Conservation (phyloP, 2,797 vertebrate species). For the Lacerta viridis region DNA sequence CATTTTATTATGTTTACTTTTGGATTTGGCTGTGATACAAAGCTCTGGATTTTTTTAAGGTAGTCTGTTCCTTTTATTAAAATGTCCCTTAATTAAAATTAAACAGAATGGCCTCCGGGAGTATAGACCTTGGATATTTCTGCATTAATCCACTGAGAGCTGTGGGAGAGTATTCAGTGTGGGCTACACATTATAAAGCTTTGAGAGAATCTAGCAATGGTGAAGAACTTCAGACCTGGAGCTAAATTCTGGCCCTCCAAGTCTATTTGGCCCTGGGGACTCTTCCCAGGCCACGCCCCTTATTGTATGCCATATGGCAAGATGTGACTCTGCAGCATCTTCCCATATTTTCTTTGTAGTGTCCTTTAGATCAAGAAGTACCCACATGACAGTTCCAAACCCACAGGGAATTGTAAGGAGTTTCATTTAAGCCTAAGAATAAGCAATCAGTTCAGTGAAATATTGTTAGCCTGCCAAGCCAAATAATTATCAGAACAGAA, state of each 20-base stretch:
- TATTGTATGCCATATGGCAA: too few species aligned
- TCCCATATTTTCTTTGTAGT: too few species aligned
- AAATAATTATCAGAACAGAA: not conserved
- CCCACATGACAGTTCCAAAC: not conserved
- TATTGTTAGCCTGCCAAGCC: too few species aligned
- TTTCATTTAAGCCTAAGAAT: too few species aligned
- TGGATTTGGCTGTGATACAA: conserved; percentile 51
- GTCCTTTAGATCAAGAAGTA: too few species aligned
- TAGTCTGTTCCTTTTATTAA: not conserved
- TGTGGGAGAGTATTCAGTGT: not conserved
- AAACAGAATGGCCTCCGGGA: not conserved
- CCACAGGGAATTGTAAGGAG: not conserved
- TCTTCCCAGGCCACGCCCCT: too few species aligned
- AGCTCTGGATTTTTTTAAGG: not conserved
- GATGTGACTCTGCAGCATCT: too few species aligned
- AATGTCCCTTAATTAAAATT: not conserved
- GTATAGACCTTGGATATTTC: not conserved
- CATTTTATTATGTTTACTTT: conserved; percentile 64
- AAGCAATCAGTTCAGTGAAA: too few species aligned
- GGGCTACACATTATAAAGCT: not conserved
- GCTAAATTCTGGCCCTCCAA: too few species aligned
- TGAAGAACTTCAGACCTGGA: too few species aligned
- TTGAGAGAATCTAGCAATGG: not conserved
- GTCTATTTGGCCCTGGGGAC: too few species aligned
- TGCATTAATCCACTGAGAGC: not conserved